These are phyloP conservation scores for Aethes cnicana DNA, from an alignment of 2,888 invertebrate genomes.

Conservation along the genomic window DNA sequence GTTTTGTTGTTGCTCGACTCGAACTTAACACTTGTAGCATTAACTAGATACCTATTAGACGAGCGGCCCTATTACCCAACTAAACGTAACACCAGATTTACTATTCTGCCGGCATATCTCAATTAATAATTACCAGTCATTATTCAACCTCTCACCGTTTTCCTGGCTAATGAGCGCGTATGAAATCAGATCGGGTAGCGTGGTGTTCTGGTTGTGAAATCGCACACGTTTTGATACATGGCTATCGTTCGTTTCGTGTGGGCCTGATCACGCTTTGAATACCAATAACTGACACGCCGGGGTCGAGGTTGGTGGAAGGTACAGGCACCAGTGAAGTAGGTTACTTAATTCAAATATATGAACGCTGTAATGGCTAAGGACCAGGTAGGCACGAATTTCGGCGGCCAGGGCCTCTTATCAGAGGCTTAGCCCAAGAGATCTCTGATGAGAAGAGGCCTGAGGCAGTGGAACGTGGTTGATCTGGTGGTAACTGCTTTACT, in stretches of 20 bases:
- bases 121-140: slow-evolving; percentile 25
- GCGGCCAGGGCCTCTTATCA: no score
- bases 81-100: slow-evolving; percentile 7
- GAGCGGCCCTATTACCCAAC: slow-evolving; percentile 19
- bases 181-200: slow-evolving; percentile 20
- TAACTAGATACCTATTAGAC: no score
- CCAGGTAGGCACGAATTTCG: no score
- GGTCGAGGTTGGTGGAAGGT: slow-evolving; percentile 28
- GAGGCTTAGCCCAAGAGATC: no score
- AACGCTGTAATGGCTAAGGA: no score
- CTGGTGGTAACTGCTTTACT: no score
- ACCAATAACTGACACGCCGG: slow-evolving; percentile 55
- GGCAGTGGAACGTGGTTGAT: no score
- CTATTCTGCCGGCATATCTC: slow-evolving; percentile 19
- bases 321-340: slow-evolving; percentile 1
- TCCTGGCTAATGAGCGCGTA: slow-evolving; percentile 9
- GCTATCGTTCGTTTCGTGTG: slow-evolving; percentile 42
- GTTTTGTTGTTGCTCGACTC: no score
- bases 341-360: not conserved
- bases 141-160: slow-evolving; percentile 16
- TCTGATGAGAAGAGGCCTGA: no score
- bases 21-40: no score
- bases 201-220: slow-evolving; percentile 20
- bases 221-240: slow-evolving; percentile 26
- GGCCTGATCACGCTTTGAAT: slow-evolving; percentile 52